Evolutionary conservation across 2,113 vertebrate species (phyloP), one percentile per base, ranked within the genome.

Genomic region (Tragelaphus buxtoni): DNA sequence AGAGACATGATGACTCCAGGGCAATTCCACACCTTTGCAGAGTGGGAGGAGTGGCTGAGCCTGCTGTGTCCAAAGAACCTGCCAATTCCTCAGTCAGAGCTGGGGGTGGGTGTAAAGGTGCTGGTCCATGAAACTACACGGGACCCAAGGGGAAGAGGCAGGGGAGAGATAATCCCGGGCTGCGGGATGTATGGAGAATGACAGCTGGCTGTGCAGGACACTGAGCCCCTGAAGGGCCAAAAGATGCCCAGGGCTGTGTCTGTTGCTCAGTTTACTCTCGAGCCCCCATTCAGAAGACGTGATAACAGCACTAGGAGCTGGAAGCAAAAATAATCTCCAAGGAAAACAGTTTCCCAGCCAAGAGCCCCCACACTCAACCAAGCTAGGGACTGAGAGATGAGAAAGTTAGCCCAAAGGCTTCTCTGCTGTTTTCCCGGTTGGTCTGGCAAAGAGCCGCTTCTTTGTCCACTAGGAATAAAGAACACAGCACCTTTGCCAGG

Each of bases 81-180:
- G 95, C 94, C 89, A 95, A 89, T 74, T 90, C 86, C 51, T 97
- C 72, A 47, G 51, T 94, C 92, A 91, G 88, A 90, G 47, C 51
- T 74, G 22, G 94, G 14, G 80, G 47, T 65, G 63, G 84, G 42
- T 26, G n/a, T 63, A 47, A 94, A 97, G 95, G 88, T 88, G 88
- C 91, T 95, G 93, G 88, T 49, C 77, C 92, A 90, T 88, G 93
- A 97, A 96, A 97, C 95, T 91, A 95, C 89, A 88, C 5, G 63
- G 58, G 69, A 92, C 61, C 84, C 45, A 82, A 39, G 8, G 72
- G 92, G 56, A 91, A 77, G 94, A 74, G 87, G 55, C 87, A 60
- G 55, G 5, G 9, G 35, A 74, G 63, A 97, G 47, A 39, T 30
- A 74, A 58, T 28, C 72, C 10, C 3, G 5, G 83, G 90, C 63